Evolutionary conservation across 2,888 invertebrate species (phyloP).

Genomic region (Andricus quercusramuli): DNA sequence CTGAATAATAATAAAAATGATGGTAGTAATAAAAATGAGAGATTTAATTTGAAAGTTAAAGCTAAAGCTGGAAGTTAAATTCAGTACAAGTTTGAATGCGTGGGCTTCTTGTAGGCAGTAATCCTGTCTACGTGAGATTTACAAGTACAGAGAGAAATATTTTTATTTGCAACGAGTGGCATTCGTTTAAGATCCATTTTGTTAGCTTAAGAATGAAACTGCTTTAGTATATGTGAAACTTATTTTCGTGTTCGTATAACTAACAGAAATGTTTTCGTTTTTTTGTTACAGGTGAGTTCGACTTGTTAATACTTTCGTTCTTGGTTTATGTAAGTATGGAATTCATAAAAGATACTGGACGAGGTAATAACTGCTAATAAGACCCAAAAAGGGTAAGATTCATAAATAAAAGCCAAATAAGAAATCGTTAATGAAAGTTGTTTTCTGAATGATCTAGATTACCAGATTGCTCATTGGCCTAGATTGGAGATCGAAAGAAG

Average conservation of each 20-base stretch:
- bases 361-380: not conserved
- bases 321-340: not conserved
- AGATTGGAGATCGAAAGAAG: not conserved
- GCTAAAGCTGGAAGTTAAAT: not conserved
- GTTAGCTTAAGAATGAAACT: not conserved
- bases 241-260: not conserved
- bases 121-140: slow-evolving; percentile 25
- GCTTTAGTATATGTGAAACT: not conserved
- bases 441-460: not conserved
- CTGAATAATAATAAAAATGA: too few species aligned
- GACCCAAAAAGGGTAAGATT: not conserved
- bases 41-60: not conserved
- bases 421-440: not conserved
- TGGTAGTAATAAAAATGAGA: too few species aligned
- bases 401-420: not conserved
- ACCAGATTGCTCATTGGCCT: not conserved
- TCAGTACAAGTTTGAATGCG: not conserved
- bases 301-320: not conserved
- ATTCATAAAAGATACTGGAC: not conserved
- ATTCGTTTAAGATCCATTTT: not conserved
- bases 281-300: slow-evolving; percentile 13
- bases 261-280: slow-evolving; percentile 2
- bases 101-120: slow-evolving; percentile 26
- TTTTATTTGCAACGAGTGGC: not conserved
- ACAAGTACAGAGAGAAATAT: slow-evolving; percentile 9